Base-by-base conservation (phyloP, 2,113 vertebrate species). In the Protobothrops mucrosquamatus region DNA sequence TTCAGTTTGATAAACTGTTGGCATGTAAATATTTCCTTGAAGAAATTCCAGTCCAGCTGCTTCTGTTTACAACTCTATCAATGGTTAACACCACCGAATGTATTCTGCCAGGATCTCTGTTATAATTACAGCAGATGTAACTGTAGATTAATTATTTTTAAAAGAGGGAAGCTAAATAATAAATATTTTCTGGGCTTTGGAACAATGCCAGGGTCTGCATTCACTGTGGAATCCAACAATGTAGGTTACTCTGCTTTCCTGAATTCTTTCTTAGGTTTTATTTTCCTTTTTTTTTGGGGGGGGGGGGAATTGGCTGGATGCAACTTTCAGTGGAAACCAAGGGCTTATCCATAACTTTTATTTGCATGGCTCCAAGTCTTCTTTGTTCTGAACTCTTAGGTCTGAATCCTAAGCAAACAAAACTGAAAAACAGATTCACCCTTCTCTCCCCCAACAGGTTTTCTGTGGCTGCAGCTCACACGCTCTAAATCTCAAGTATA, bases 51-150 rank as follows among this genome's bases (percentile, higher is more conserved):
- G 97, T 98, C 98, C 98, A 98, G 98, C 96, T 98, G 98, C 97
- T 98, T 98, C 97, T 98, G 98, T 98, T 98, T 98, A 98, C 97
- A 98, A 97, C 97, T 98, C 97, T 97, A 98, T 97, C 97, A 97
- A 96, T 98, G 96, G 97, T 97, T 97, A 97, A 97, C 96, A 96
- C 96, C 95, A 96, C 46, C 92, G 94, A 97, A 97, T 97, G 92
- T 92, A 96, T 96, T 97, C 97, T 97, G 93, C 96, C 94, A 39
- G 88, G 97, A 96, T 98, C 94, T 97, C 96, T 97, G 97, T 97
- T 97, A 97, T 97, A 98, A 98, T 98, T 98, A 93, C 95, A 96
- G 95, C 95, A 96, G 89, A 93, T 96, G 96, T 97, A 97, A 97
- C 97, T 98, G 97, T 97, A 96, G 97, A 98, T 98, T 97, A 96